Conservation (phyloP, 2,797 vertebrate species). For the Catamblyrhynchus diadema region DNA sequence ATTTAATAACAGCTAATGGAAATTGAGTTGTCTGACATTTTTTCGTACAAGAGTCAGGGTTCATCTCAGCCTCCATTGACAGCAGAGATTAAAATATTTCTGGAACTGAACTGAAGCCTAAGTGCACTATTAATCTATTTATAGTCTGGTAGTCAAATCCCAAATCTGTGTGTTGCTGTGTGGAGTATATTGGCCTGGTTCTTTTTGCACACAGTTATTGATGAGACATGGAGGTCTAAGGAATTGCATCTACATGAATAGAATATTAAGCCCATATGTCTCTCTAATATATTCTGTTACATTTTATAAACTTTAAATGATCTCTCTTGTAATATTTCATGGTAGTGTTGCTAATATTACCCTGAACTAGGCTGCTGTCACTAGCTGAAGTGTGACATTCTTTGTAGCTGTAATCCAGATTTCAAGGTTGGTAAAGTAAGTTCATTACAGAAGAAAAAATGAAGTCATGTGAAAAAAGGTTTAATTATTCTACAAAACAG, state of each 20-base stretch:
- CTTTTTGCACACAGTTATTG: neutral
- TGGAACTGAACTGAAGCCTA: neutral
- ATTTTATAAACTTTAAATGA: slow-evolving; percentile 42
- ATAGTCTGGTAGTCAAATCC: neutral
- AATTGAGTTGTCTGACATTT: neutral
- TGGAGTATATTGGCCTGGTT: neutral
- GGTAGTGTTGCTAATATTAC: slow-evolving; percentile 12
- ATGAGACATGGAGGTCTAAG: neutral
- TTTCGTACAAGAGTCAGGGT: neutral
- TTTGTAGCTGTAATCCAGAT: slow-evolving; percentile 4
- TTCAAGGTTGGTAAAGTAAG: neutral
- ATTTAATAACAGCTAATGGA: neutral
- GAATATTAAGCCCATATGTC: slow-evolving; percentile 40
- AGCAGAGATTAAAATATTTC: neutral
- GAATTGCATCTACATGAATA: neutral
- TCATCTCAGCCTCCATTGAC: neutral
- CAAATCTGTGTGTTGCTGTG: neutral
- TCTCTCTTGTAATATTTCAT: slow-evolving; percentile 22
- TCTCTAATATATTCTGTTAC: slow-evolving; percentile 44
- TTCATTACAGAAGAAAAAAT: neutral
- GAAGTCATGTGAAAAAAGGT: neutral
- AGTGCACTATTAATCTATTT: neutral
- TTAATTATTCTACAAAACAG: neutral
- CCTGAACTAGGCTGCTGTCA: slow-evolving; percentile 1
- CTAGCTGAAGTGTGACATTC: slow-evolving; percentile 33